Base-by-base conservation (phyloP, 2,113 vertebrate genomes). In the Chionodraco myersi region DNA sequence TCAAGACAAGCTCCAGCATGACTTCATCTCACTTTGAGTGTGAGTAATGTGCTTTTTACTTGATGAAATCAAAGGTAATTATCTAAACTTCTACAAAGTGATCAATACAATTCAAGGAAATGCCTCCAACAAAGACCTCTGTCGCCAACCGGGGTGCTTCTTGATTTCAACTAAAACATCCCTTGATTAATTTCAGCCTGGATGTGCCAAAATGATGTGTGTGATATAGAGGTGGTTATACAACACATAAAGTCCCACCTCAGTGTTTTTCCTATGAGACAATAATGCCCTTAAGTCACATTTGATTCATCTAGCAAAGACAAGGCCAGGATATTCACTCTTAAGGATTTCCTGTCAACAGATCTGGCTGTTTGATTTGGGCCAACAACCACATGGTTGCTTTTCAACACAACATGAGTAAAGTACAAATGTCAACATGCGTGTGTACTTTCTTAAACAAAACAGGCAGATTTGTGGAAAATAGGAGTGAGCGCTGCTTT, bases 1-100 rank as follows among this genome's bases (percentile, higher is more conserved):
- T 44, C 52, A 12, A 48, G 60, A 66, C 76, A 83, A 67, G 80
- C 54, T 48, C 11, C 2, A 71, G 23, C 70, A 66, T 0, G 70
- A 69, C 44, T 4, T 34, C 26, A 21, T 9, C 21, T 41, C 36
- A 41, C 6, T 18, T 48, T 10, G 9, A 48, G 21, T 69, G 48
- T 6, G 30, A 56, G 9, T 10, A 11, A 18, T 44, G 13, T 45
- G 4, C 7, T 34, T 59, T 26, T 10, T 13, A 77, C 7, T 12
- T 57, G 16, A 68, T 62, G 36, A 21, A 47, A 74, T 73, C 51
- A 62, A 16, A 49, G 4, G 15, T 62, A n/a, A 63, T 36, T 15
- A 1, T 9, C 48, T 18, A 3, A 44, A 61, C 9, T 1, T 2
- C 1, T 15, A 13, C 26, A 59, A 62, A 34, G 56, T 1, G 3